Base-by-base conservation (phyloP, 1,140 invertebrate species). In the Drosophila tristis region DNA sequence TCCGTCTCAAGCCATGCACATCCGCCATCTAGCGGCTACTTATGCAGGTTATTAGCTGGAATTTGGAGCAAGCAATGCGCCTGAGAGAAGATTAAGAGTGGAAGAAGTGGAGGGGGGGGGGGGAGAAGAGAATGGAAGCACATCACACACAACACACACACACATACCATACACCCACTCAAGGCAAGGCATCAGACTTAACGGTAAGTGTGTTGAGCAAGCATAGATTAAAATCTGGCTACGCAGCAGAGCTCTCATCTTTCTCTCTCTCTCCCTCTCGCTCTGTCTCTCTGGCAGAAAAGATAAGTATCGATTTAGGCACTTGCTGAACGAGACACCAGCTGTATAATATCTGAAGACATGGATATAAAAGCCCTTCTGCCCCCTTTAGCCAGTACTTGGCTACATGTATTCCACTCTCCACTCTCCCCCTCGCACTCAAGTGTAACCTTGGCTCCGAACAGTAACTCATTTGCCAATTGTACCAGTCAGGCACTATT, bases 171-270 rank as follows among this genome's bases (percentile, higher is more conserved):
- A 39, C 29, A 29, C 45, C 58, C 50, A 23, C 15, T 45, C 8
- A 42, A 26, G 35, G 11, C 8, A 42, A 26, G 35, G 11, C 35
- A 39, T 13, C 35, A 70, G 50, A 42, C 67, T 44, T 49, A 58
- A 70, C 43, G 31, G 39, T 67, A 70, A 71, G 67, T 71, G 53
- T 71, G 67, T 71, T 71, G 67, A 70, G 67, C 70, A 70, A 71
- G 67, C 67, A 70, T 51, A 71, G 65, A 71, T 71, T 70, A 54
- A 58, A 71, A 71, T 71, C 65, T 70, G 65, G 39, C 20, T 53
- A 45, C 53, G 70, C 64, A 71, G 66, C 62, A 64, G 26, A 45
- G n/a, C 44, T 48, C 26, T n/a, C 6, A 11, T 16, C 23, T 43
- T 50, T 62, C 25, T 42, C 35, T 13, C 5, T 23, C 9, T 42